Evolutionary conservation across 1,140 invertebrate genomes (phyloP), one percentile per base, ranked within the genome.

Genomic region (Acyrthosiphon pisum): DNA sequence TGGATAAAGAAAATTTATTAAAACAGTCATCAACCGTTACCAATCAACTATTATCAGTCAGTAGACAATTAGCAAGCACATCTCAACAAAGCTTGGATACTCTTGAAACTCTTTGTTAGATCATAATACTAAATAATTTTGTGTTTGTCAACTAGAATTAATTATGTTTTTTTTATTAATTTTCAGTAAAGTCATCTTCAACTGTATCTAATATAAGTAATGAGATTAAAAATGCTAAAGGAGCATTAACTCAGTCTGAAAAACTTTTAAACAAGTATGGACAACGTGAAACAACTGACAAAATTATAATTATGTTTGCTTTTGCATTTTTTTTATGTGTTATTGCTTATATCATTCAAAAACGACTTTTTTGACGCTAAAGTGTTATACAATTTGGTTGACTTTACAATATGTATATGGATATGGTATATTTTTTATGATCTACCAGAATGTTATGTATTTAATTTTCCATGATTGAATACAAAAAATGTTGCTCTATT

Each of bases 181-280:
- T 95, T 96, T 96, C 95, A 96, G 94, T 94, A 20, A 95, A 94
- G 93, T 96, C 96, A 22, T 96, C 96, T 8, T 94, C 94, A 41
- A 95, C 94, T 41, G 95, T 97, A n/a, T 94, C 94, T 37, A 96
- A 97, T 18, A 99, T 98, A 11, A 96, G 97, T 94, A 97, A 97
- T 94, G 98, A 99, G 95, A 95, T 99, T 30, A 97, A 97, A 94
- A 96, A 97, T 93, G 99, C 99, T 94, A 97, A 97, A 20, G 97
- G 97, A 94, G 97, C 97, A 22, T 98, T 99, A 94, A 96, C 97
- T 26, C 98, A 98, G 94, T 98, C 98, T 0, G 97, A 97, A 93
- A 98, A 98, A 95, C 95, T 99, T 6, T 95, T 99, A 68, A 98
- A 97, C 41, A 99, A 99, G 96, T 99, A 99, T 95, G 98, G 98